A percentile compares a stretch with the other conserved stretches of the same genome.
These are phyloP conservation scores for Parnassius mnemosyne DNA, from an alignment of 2,888 invertebrate genomes.

Conservation along the genomic window DNA sequence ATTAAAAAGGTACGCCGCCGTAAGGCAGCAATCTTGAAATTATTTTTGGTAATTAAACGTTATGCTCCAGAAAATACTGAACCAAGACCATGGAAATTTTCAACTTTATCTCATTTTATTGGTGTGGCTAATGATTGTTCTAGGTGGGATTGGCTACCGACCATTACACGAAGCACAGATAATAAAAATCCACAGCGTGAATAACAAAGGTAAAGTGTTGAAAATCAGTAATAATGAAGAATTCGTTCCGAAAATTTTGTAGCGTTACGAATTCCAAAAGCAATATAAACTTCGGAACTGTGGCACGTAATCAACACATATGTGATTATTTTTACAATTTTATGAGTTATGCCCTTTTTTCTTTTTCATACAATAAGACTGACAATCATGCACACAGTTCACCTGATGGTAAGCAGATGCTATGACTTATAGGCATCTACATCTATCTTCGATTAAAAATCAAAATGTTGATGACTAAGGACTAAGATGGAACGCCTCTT, in stretches of 20 bases:
- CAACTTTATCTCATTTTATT: constrained; percentile 14
- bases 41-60: constrained; percentile 4
- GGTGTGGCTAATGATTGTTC: constrained; percentile 23
- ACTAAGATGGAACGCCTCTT: too few species aligned
- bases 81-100: constrained; percentile 1
- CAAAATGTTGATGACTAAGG: too few species aligned
- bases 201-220: constrained; percentile 27
- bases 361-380: too few species aligned
- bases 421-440: too few species aligned
- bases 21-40: too few species aligned
- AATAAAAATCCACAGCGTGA: constrained; percentile 20
- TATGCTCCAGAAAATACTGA: constrained; percentile 12
- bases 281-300: constrained; percentile 6
- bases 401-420: too few species aligned
- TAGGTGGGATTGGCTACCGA: constrained; percentile 26
- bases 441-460: too few species aligned
- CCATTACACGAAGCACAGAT: constrained; percentile 19
- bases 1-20: too few species aligned
- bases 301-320: not conserved
- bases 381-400: too few species aligned
- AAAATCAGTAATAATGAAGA: constrained; percentile 26
- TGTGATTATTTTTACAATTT: not conserved
- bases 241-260: constrained; percentile 26
- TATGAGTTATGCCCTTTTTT: not conserved
- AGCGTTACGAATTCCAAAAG: constrained; percentile 6